These are phyloP conservation scores for Mormoops blainvillei DNA, from an alignment of 2,113 vertebrate species.

Conservation along the genomic window DNA sequence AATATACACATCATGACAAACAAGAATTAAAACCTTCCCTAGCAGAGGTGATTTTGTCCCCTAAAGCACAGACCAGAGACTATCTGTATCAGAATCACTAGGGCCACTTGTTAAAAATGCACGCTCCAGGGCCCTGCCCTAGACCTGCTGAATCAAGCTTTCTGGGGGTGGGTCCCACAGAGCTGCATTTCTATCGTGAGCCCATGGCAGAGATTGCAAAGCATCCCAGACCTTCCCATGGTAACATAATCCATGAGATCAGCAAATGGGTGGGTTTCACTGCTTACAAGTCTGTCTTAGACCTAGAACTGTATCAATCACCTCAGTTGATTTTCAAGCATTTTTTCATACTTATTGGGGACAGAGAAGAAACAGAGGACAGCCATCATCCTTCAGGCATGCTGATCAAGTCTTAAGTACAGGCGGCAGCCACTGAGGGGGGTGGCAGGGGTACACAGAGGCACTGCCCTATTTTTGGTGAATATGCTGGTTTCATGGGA, in stretches of 20 bases:
- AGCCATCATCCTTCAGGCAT: neutral
- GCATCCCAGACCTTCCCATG: neutral
- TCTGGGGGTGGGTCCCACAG: neutral
- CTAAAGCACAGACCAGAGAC: neutral
- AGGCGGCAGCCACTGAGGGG: neutral
- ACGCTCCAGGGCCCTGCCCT: neutral
- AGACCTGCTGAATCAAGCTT: neutral
- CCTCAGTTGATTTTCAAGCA: neutral
- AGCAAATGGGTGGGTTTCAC: neutral
- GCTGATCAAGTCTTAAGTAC: neutral
- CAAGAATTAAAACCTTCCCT: neutral
- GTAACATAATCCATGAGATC: neutral
- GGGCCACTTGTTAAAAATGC: neutral
- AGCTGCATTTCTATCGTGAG: neutral
- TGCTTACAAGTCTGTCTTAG: neutral
- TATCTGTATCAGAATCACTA: neutral
- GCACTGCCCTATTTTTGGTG: accelerated
- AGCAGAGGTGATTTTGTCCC: neutral
- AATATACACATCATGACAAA: neutral
- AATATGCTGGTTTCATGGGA: neutral
- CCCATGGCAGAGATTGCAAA: neutral
- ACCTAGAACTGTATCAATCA: neutral
- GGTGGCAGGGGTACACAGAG: neutral
- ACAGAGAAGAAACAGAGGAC: neutral
- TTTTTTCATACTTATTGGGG: neutral